phyloP scores from a whole-genome alignment of 1,140 invertebrate species.

The Pogonus chalceus region DNA sequence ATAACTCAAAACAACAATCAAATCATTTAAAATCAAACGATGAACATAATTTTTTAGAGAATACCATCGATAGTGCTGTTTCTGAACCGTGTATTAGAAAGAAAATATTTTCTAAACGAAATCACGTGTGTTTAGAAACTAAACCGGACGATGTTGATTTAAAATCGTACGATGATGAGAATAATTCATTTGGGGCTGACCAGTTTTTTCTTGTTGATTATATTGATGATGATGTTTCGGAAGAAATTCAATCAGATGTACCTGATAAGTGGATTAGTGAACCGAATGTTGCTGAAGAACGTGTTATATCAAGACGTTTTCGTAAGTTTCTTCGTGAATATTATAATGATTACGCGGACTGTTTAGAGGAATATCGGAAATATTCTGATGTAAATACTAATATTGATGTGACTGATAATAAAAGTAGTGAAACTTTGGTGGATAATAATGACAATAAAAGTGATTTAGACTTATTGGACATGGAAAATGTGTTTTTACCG shows the following conservation, averaged over 20 bases:
- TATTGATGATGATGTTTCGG: conserved; percentile 14
- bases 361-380: conserved; percentile 25
- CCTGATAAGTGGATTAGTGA: conserved; percentile 25
- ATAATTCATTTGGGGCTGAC: conserved; percentile 21
- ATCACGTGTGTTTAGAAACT: conserved; percentile 23
- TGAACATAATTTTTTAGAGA: neutral
- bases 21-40: neutral
- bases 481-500: conserved; percentile 26
- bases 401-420: neutral
- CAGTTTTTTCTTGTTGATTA: conserved; percentile 33
- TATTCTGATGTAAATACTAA: neutral
- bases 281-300: conserved; percentile 22
- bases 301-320: conserved; percentile 2
- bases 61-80: neutral
- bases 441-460: conserved; percentile 1
- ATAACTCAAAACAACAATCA: conserved; percentile 12
- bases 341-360: conserved; percentile 34
- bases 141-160: conserved; percentile 23
- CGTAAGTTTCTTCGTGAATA: conserved; percentile 27
- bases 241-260: conserved; percentile 13
- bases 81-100: neutral
- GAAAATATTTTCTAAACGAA: conserved; percentile 10
- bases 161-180: conserved; percentile 26
- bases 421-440: neutral
- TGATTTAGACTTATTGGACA: neutral